These are phyloP conservation scores for Condylura cristata DNA, from an alignment of 2,113 vertebrate genomes.

Conservation along the genomic window DNA sequence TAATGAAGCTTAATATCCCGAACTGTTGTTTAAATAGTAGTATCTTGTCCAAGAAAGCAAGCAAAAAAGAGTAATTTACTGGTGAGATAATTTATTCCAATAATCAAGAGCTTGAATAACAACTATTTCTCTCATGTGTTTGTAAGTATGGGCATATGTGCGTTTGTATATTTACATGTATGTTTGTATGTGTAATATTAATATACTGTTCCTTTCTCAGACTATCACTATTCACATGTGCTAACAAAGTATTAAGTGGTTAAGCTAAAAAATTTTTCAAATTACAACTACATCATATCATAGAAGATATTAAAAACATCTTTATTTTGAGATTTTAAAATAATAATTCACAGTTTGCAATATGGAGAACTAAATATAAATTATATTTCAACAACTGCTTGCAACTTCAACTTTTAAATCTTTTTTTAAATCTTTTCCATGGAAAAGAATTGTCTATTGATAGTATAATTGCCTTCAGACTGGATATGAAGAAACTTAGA, in stretches of 20 bases:
- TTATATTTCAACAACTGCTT: slow-evolving; percentile 63
- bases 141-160: background rate
- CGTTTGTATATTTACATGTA: background rate
- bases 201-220: background rate
- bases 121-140: background rate
- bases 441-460: slow-evolving; percentile 79
- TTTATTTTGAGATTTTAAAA: slow-evolving; percentile 36
- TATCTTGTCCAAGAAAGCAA: background rate
- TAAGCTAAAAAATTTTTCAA: accelerated
- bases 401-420: slow-evolving; percentile 51
- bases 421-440: slow-evolving; percentile 41
- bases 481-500: slow-evolving; percentile 74
- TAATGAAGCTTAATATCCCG: background rate
- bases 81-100: background rate
- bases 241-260: background rate
- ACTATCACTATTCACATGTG: background rate
- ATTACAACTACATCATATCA: accelerated
- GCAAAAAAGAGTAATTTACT: background rate
- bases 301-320: background rate
- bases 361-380: slow-evolving; percentile 34
- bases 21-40: background rate
- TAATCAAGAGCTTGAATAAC: background rate
- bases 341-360: background rate
- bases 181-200: background rate
- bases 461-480: slow-evolving; percentile 83